Evolutionary conservation across 1,140 invertebrate genomes (phyloP).

Genomic region (Agrypnia vestita): DNA sequence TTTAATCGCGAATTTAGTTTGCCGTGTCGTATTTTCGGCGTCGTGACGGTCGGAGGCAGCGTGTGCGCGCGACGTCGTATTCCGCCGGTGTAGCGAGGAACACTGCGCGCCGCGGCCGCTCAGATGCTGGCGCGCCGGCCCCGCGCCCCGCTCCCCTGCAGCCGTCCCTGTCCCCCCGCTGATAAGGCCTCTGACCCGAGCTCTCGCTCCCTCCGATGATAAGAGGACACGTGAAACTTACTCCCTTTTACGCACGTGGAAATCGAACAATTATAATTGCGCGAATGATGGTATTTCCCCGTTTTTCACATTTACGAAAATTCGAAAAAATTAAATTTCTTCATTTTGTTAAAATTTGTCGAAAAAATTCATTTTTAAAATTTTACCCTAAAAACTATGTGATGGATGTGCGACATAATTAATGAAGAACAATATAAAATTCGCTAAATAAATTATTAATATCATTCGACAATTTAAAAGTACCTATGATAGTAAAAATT

Average conservation of each 20-base stretch:
- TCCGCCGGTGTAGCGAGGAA: constrained; percentile 69
- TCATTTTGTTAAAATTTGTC: too few relatives aligned
- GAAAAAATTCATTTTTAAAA: too few relatives aligned
- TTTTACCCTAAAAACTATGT: too few relatives aligned
- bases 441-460: not conserved
- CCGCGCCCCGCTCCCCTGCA: constrained; percentile 65
- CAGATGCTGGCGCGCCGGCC: constrained; percentile 64
- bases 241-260: constrained; percentile 46
- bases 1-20: constrained; percentile 33
- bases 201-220: constrained; percentile 52
- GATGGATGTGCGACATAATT: too few relatives aligned
- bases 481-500: not conserved
- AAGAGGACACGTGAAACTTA: constrained; percentile 55
- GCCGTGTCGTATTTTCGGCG: constrained; percentile 47
- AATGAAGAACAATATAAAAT: not conserved
- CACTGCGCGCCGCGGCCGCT: constrained; percentile 65
- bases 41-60: constrained; percentile 29
- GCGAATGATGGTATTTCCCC: not conserved
- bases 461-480: not conserved
- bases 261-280: constrained; percentile 4
- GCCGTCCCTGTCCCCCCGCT: constrained; percentile 40
- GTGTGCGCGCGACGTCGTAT: constrained; percentile 64
- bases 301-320: too few relatives aligned
- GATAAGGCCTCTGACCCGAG: constrained; percentile 38
- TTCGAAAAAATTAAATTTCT: too few relatives aligned